Base-by-base conservation (phyloP, 2,888 invertebrate genomes). In the Lasioglossum malachurum region DNA sequence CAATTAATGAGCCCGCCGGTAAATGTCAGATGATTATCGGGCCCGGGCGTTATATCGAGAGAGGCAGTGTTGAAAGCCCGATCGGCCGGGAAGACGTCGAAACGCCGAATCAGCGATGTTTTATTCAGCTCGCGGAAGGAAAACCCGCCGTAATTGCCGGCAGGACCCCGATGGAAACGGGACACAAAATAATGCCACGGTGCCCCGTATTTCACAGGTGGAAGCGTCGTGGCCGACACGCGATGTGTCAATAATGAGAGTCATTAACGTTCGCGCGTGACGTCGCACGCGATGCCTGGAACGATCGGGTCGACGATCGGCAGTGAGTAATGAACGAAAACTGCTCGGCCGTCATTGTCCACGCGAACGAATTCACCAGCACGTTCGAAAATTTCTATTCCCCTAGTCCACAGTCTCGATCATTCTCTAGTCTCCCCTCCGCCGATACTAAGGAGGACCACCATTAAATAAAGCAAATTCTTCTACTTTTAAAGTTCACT, bases 191-290 rank as follows among this genome's bases (percentile, higher is more conserved):
- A 60, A 46, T 53, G 38, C 76, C 19, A 16, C 53, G 67, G 14
- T 71, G 84, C 71, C 57, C 49, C 60, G 86, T 75, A 44, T 69
- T 81, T 76, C 60, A 67, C 75, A 44, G 73, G 72, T 81, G 78
- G 81, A 81, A 75, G 75, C 75, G 41, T 69, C 78, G 75, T n/a
- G 19, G 44, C 7, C 14, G 74, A 78, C 88, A 89, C 89, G 87
- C 89, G 83, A 89, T 81, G 83, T 80, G 81, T 87, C 89, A 84
- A 89, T 89, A 89, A 84, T 77, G 57, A 82, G 84, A 84, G 46
- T 89, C 86, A 87, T 89, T 89, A 87, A 89, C 82, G 84, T 38
- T 81, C 44, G 77, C 71, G 77, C 82, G 85, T 80, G 81, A 82
- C 86, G 77, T 73, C 19, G 76, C 78, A 79, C 84, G 82, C 89